These are phyloP conservation scores for Pygocentrus nattereri DNA, from an alignment of 2,797 vertebrate genomes.

Conservation along the genomic window DNA sequence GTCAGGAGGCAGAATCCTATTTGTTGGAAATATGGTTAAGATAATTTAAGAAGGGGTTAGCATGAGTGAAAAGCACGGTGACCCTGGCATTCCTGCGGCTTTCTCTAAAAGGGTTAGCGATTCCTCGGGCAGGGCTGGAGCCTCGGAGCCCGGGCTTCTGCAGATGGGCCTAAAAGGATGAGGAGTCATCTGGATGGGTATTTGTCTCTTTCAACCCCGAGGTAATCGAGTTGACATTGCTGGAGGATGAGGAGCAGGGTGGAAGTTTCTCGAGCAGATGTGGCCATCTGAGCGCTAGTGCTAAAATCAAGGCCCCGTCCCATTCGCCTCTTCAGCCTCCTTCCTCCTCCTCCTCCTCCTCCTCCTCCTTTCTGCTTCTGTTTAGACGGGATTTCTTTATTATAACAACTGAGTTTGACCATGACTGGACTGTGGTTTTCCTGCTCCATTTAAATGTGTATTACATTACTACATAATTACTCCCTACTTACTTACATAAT, in stretches of 20 bases:
- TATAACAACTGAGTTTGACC: neutral
- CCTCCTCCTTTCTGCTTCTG: neutral
- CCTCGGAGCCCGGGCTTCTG: slow-evolving; percentile 62
- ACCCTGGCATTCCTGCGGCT: slow-evolving; percentile 59
- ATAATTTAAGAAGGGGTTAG: slow-evolving; percentile 76
- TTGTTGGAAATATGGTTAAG: slow-evolving; percentile 83
- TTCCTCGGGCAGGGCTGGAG: slow-evolving; percentile 72
- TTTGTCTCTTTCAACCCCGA: slow-evolving; percentile 78
- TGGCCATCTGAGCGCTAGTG: slow-evolving; percentile 73
- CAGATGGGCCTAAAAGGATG: slow-evolving; percentile 81
- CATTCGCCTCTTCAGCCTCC: slow-evolving; percentile 3
- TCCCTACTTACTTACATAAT: no score
- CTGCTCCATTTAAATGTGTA: no score
- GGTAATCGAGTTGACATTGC: slow-evolving; percentile 85
- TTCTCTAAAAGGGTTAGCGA: slow-evolving; percentile 83
- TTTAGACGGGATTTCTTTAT: neutral
- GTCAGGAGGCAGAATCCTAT: slow-evolving; percentile 78
- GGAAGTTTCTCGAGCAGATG: slow-evolving; percentile 74
- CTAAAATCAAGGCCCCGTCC: slow-evolving; percentile 64
- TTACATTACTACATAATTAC: no score
- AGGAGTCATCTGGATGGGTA: slow-evolving; percentile 80
- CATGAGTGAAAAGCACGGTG: slow-evolving; percentile 64
- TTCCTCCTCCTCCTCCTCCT: slow-evolving; percentile 27
- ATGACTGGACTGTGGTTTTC: no score
- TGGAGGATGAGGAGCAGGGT: slow-evolving; percentile 72